Base-by-base conservation (phyloP, 2,888 invertebrate species). In the Mythimna loreyi region DNA sequence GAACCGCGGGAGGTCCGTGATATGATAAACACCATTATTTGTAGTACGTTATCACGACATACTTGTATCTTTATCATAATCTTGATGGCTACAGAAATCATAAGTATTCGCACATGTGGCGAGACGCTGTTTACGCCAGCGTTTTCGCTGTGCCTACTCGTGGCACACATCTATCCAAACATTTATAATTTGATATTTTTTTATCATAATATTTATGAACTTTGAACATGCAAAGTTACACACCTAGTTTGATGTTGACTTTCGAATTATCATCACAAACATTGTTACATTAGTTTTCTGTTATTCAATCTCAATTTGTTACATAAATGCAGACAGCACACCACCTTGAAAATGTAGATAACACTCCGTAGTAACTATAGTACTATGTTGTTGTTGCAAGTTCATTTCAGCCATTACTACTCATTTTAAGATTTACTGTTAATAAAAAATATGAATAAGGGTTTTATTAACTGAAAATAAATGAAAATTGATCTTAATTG, bases 41-140 rank as follows among this genome's bases (percentile, higher is more conserved):
- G 19, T 75, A 69, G 65, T 72, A 68, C 68, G 64, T 78, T 85
- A 86, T 78, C 83, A 78, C 63, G 74, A 80, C 82, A 80, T 80
- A 75, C 81, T 80, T 80, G 75, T 72, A 82, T 78, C 68, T 81
- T 68, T 83, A 85, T 78, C 71, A 72, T 70, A 81, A 83, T 86
- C 79, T 71, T 63, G 77, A 76, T 82, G 78, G 70, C 67, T 85
- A 77, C 69, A 75, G 52, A 65, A 69, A 69, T 81, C 66, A 53
- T 50, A 60, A 62, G 71, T 83, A 83, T 87, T 86, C 87, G 87
- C 89, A 89, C 91, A 90, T 91, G 91, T 90, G 86, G 83, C 81
- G 78, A 82, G 81, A 82, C 81, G 82, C 82, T 91, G 90, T 91
- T 91, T 92, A 91, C 90, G 87, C 84, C 86, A 85, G 82, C 78